Evolutionary conservation across 2,888 invertebrate species (phyloP), one percentile per base, ranked within the genome.

Genomic region (Drosophila vallismaia): DNA sequence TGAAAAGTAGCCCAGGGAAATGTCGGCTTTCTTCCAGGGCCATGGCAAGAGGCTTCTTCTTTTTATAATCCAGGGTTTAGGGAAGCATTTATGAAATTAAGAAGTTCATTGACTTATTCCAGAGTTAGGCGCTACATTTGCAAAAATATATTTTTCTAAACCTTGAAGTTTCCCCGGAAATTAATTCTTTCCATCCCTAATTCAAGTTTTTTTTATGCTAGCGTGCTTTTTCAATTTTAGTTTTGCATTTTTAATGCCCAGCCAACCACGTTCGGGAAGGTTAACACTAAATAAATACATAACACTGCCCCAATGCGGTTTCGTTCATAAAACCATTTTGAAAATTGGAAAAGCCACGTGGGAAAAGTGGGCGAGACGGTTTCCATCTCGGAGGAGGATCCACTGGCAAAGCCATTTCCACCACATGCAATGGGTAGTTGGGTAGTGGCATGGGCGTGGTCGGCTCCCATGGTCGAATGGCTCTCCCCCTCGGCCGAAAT

Each of bases 231-330:
- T 19, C 10, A 14, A 31, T 44, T 44, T 8, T 26, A 8, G 28
- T 40, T 5, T 29, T 73, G 33, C n/a, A 77, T 66, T 64, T 52
- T 71, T 63, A 29, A 70, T 60, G 63, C 4, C 44, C 14, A 24
- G 12, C n/a, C 29, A 54, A 19, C 44, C 44, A 4, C 3, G 54
- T 40, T 49, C 31, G 46, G 46, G 44, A 55, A 50, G 67, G 57
- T 64, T 70, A 62, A 19, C 63, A 67, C 53, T 75, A 46, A 80
- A 68, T 64, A 73, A 84, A 77, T 63, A 56, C 26, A 44, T 57
- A 42, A 31, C 56, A 50, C 55, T 53, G 54, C 44, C 9, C 33
- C 67, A 55, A 10, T 40, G 50, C 38, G 49, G 70, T 62, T 76
- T 74, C 45, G 53, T 19, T 28, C 10, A 24, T 14, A 45, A 68